These are phyloP conservation scores for Sebastes matsubarae DNA, from an alignment of 2,797 vertebrate species.

Conservation along the genomic window DNA sequence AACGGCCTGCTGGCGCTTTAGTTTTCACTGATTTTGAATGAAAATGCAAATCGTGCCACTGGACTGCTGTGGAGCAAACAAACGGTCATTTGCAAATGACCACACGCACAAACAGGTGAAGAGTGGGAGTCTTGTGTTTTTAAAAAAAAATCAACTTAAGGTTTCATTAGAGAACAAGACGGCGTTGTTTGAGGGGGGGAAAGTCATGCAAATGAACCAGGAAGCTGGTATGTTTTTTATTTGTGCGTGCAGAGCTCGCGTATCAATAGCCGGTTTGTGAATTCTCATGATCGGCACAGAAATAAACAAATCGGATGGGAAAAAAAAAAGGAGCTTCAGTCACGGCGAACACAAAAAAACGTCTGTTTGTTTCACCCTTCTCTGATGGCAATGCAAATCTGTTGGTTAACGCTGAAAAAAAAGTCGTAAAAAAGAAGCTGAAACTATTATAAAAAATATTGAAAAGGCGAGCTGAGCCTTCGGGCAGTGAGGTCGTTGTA, in stretches of 20 bases:
- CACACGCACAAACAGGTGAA: slow-evolving; percentile 4
- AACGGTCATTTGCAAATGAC: slow-evolving; percentile 57
- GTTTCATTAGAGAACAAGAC: slow-evolving; percentile 43
- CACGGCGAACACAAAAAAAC: slow-evolving; percentile 25
- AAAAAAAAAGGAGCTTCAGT: slow-evolving; percentile 12
- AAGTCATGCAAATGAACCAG: slow-evolving; percentile 78
- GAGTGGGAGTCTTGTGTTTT: background rate
- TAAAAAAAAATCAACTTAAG: background rate
- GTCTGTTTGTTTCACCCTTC: slow-evolving; percentile 7
- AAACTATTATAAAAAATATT: background rate
- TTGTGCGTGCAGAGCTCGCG: slow-evolving; percentile 27
- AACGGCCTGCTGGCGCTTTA: slow-evolving; percentile 41
- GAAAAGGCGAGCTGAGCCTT: background rate
- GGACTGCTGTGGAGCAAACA: slow-evolving; percentile 25
- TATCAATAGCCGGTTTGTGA: slow-evolving; percentile 70
- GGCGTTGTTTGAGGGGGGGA: slow-evolving; percentile 45
- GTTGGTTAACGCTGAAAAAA: background rate
- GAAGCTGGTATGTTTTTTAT: slow-evolving; percentile 50
- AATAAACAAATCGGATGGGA: slow-evolving; percentile 76
- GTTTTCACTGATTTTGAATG: slow-evolving; percentile 53
- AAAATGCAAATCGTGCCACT: slow-evolving; percentile 55
- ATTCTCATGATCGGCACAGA: slow-evolving; percentile 45
- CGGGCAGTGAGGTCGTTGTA: background rate
- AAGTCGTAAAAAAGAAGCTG: slow-evolving; percentile 17
- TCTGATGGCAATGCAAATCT: slow-evolving; percentile 56